A percentile compares a stretch with the other conserved stretches of the same genome.
phyloP scores from a whole-genome alignment of 2,797 vertebrate species.

The Tangara arthus region DNA sequence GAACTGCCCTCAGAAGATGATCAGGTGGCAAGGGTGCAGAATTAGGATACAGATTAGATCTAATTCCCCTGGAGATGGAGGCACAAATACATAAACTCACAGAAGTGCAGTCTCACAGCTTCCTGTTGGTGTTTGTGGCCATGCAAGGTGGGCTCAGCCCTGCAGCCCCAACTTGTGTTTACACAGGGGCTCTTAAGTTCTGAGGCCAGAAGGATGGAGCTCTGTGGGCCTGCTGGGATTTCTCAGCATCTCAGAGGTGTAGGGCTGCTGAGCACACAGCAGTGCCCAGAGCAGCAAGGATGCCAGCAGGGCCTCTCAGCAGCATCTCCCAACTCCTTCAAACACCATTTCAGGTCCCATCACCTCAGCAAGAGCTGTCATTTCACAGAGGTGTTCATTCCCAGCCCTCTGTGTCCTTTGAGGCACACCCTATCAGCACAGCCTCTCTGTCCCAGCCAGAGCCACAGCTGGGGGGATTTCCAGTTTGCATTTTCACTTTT shows the following conservation, averaged over 20 bases:
- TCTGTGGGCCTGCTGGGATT: background rate
- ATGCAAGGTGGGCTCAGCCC: background rate
- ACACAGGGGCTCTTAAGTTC: background rate
- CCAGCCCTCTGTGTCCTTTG: background rate
- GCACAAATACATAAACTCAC: background rate
- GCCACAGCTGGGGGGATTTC: background rate
- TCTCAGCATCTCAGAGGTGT: background rate
- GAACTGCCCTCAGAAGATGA: background rate
- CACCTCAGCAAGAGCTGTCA: background rate
- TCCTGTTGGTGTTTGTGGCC: background rate
- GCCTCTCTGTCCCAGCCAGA: background rate
- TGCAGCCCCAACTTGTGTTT: background rate
- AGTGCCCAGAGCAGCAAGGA: background rate
- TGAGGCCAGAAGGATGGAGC: background rate
- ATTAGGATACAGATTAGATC: background rate
- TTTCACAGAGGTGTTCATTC: background rate
- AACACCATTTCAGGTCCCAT: background rate
- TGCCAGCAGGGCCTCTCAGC: background rate
- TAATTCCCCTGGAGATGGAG: background rate
- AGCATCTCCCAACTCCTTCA: background rate
- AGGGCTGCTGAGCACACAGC: background rate
- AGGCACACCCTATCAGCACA: background rate
- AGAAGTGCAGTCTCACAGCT: background rate
- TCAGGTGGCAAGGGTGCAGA: background rate
- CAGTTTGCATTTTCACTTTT: background rate